A percentile compares a stretch with the other conserved stretches of the same genome.
These are phyloP conservation scores for Hirudinaria manillensis DNA, from an alignment of 2,888 invertebrate genomes.

Conservation along the genomic window DNA sequence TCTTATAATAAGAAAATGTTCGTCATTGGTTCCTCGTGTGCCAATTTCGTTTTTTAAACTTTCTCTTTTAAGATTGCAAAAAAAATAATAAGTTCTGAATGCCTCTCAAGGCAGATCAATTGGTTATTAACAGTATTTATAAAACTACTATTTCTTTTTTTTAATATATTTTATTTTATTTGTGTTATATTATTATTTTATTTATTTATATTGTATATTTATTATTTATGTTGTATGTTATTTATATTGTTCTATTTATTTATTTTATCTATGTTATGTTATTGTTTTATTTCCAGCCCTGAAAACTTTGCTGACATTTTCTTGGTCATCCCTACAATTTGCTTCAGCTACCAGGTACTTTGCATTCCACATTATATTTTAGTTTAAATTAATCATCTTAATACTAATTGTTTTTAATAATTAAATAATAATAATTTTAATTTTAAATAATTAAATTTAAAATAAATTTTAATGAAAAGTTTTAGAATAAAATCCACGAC, in stretches of 20 bases:
- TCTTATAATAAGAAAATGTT: too few species aligned
- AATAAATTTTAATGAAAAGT: not conserved
- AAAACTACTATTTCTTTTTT: too few species aligned
- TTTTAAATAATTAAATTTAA: not conserved
- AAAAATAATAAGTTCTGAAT: too few species aligned
- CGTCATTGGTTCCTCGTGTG: too few species aligned
- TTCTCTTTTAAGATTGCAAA: too few species aligned
- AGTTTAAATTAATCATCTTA: not conserved
- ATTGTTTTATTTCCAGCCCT: constrained; percentile 51
- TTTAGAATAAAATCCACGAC: not conserved
- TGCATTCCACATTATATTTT: not conserved
- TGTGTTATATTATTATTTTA: constrained; percentile 6
- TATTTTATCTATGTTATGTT: not conserved
- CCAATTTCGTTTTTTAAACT: too few species aligned
- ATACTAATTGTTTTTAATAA: not conserved
- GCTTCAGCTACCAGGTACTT: constrained; percentile 63
- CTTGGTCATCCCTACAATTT: constrained; percentile 60
- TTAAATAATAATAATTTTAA: not conserved
- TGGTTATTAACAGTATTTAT: too few species aligned
- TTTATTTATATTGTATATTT: not conserved
- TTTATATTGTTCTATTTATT: not conserved
- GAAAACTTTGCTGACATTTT: constrained; percentile 59
- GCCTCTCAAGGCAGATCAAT: too few species aligned
- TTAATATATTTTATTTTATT: constrained; percentile 17
- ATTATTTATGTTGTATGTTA: not conserved